Evolutionary conservation across 1,140 invertebrate genomes (phyloP).

Genomic region (Eumaeus atala): DNA sequence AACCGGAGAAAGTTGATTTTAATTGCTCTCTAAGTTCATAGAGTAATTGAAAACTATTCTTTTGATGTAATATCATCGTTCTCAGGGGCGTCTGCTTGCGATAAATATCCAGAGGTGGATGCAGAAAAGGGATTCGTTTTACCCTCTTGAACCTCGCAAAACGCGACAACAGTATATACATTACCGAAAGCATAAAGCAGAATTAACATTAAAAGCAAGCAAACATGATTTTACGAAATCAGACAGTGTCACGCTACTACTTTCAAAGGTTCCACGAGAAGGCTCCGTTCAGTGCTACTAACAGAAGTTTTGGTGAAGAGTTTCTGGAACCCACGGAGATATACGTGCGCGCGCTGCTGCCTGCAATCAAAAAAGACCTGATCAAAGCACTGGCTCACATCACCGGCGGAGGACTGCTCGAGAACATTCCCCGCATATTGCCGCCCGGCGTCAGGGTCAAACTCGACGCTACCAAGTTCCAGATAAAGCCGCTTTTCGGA

Average conservation of each 20-base stretch:
- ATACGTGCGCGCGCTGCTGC: constrained; percentile 87
- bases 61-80: too few relatives aligned
- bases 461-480: constrained; percentile 84
- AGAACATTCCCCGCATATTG: constrained; percentile 91
- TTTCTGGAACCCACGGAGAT: constrained; percentile 92
- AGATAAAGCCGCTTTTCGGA: constrained; percentile 80
- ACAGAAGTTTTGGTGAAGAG: constrained; percentile 82
- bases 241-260: background rate
- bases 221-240: background rate
- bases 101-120: too few relatives aligned
- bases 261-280: constrained; percentile 76
- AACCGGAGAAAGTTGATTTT: too few relatives aligned
- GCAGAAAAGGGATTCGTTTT: too few relatives aligned
- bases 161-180: too few relatives aligned
- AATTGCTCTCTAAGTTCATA: too few relatives aligned
- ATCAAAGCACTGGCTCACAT: constrained; percentile 96
- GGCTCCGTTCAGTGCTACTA: constrained; percentile 82
- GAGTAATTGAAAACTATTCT: too few relatives aligned
- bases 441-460: constrained; percentile 78
- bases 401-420: constrained; percentile 92
- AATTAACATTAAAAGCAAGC: too few relatives aligned
- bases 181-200: too few relatives aligned
- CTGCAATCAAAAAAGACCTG: constrained; percentile 81
- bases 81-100: too few relatives aligned
- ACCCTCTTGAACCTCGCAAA: too few relatives aligned